Evolutionary conservation across 2,797 vertebrate species (phyloP).

Genomic region (Dendrocincla tyrannina): DNA sequence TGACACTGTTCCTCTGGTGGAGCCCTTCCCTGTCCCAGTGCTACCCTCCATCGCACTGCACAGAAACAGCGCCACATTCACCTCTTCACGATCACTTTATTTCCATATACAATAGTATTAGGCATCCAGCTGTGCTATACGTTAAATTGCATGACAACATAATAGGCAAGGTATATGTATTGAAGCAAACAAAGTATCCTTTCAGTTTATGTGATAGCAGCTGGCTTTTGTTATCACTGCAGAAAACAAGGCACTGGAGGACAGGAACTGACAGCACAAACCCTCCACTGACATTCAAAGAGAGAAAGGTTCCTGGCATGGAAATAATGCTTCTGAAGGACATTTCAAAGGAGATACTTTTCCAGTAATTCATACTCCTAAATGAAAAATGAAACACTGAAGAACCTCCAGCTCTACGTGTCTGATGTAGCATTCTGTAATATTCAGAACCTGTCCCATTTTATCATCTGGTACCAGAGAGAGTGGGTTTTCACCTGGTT

Average conservation of each 20-base stretch:
- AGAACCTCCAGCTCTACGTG: background rate
- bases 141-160: background rate
- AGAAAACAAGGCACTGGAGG: background rate
- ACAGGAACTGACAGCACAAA: background rate
- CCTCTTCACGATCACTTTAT: background rate
- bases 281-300: background rate
- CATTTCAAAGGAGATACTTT: background rate
- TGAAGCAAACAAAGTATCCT: background rate
- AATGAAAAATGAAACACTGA: background rate
- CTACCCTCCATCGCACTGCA: background rate
- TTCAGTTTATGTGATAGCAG: background rate
- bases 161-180: background rate
- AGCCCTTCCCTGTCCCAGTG: background rate
- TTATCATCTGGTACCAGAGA: background rate
- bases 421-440: background rate
- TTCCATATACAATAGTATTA: background rate
- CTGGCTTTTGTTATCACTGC: background rate
- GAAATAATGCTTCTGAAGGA: background rate
- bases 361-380: background rate
- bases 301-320: background rate
- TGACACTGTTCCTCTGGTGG: background rate
- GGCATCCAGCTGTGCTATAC: background rate
- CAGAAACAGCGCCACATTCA: background rate
- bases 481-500: fast-evolving
- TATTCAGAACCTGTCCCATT: background rate